These are phyloP conservation scores for Brachionus plicatilis DNA, from an alignment of 1,140 invertebrate species.

Conservation along the genomic window DNA sequence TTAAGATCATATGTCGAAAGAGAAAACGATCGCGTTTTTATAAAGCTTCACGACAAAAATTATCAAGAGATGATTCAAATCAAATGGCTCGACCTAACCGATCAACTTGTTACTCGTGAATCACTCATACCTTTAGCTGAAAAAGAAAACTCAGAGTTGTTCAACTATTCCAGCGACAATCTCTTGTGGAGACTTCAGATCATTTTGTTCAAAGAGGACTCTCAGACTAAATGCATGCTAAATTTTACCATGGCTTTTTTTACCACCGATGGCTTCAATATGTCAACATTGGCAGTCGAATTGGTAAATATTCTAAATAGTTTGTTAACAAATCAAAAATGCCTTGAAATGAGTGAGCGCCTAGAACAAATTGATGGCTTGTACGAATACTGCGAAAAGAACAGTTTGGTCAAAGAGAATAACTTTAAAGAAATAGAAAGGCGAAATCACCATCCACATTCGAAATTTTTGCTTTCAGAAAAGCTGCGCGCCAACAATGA, in stretches of 20 bases:
- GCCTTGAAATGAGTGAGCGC: neutral
- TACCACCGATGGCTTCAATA: slow-evolving; percentile 28
- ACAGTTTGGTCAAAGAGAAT: neutral
- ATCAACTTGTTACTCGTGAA: neutral
- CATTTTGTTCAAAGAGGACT: neutral
- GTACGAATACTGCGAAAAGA: neutral
- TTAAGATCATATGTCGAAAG: slow-evolving; percentile 1
- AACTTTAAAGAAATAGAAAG: neutral
- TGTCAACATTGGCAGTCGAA: neutral
- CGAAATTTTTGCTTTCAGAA: neutral
- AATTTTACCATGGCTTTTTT: neutral
- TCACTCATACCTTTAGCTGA: neutral
- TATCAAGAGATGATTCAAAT: neutral
- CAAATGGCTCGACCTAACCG: neutral
- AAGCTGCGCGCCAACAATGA: neutral
- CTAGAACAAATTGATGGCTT: neutral
- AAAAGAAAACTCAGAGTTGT: neutral
- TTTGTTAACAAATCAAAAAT: neutral
- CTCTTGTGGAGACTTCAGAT: slow-evolving; percentile 2
- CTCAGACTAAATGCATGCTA: neutral
- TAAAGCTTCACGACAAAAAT: neutral
- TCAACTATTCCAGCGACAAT: neutral
- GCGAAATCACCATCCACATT: neutral
- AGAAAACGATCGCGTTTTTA: neutral
- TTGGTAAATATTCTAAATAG: neutral